Conservation (phyloP, 2,113 vertebrate genomes). For the Meriones unguiculatus region DNA sequence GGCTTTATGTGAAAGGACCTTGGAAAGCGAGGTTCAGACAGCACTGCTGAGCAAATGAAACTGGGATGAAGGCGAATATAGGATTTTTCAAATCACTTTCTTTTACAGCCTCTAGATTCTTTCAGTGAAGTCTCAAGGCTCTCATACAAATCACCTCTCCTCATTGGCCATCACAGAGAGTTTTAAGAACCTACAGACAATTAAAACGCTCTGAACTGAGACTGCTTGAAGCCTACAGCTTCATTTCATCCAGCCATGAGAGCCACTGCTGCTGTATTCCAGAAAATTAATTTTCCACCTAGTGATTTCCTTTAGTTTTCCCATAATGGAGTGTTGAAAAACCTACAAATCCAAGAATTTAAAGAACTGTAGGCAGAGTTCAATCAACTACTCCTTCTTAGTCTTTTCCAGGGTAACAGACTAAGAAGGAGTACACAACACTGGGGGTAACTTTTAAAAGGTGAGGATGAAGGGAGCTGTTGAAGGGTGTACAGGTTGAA, state of each 20-base stretch:
- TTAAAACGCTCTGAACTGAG: constrained; percentile 72
- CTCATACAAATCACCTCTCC: constrained; percentile 56
- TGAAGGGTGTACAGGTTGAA: not conserved
- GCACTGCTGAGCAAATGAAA: not conserved
- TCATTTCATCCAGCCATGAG: constrained; percentile 61
- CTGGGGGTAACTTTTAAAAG: not conserved
- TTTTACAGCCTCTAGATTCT: constrained; percentile 40
- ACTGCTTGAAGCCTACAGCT: constrained; percentile 66
- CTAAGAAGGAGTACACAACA: constrained; percentile 44
- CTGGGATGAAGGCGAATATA: not conserved
- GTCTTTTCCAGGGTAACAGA: too few species aligned
- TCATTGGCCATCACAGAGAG: constrained; percentile 29
- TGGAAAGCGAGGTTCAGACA: not conserved
- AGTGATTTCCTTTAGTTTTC: constrained; percentile 78
- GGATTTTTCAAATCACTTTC: constrained; percentile 16
- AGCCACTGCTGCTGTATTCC: constrained; percentile 58
- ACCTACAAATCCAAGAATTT: constrained; percentile 58
- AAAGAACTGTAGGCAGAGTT: constrained; percentile 64
- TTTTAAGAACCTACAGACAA: constrained; percentile 61
- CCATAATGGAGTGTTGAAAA: constrained; percentile 73
- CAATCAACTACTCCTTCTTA: constrained; percentile 47
- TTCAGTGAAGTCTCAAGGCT: constrained; percentile 23
- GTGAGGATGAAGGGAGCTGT: not conserved
- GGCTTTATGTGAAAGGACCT: not conserved
- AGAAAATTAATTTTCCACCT: constrained; percentile 80